phyloP scores from a whole-genome alignment of 2,113 vertebrate genomes.

The Oxyruncus cristatus region DNA sequence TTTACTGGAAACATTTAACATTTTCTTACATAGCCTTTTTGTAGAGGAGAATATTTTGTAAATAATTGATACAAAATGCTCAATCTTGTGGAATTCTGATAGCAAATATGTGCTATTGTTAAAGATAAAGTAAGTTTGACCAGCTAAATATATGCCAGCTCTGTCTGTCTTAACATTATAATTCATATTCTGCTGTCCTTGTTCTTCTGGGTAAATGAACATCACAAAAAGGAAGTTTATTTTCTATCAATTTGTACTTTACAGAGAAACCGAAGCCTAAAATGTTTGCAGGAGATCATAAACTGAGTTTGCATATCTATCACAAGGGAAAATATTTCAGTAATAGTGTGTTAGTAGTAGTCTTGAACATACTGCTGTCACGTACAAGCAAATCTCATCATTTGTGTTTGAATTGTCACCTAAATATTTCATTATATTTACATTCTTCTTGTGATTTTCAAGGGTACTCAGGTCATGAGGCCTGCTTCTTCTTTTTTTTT shows the following conservation, averaged over 20 bases:
- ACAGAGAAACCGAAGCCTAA: background rate
- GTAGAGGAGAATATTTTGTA: background rate
- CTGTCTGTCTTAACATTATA: background rate
- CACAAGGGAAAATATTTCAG: background rate
- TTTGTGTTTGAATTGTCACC: slow-evolving; percentile 47
- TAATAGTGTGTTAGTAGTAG: background rate
- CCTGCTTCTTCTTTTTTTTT: background rate
- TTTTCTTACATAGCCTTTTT: background rate
- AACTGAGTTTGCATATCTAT: background rate
- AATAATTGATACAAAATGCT: background rate
- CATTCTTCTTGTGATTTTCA: slow-evolving; percentile 20
- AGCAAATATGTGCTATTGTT: background rate
- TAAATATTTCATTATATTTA: slow-evolving; percentile 55
- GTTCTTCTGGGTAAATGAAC: background rate
- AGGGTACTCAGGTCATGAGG: background rate
- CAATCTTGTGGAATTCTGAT: background rate
- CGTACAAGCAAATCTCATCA: slow-evolving; percentile 25
- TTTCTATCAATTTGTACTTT: background rate
- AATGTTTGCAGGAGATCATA: background rate
- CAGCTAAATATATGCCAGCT: background rate
- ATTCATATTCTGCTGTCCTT: background rate
- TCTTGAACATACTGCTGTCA: background rate
- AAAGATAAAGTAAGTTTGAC: background rate
- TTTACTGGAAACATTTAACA: background rate
- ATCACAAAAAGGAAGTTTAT: background rate